phyloP scores from a whole-genome alignment of 2,888 invertebrate species.

The Bursaphelenchus okinawaensis region DNA sequence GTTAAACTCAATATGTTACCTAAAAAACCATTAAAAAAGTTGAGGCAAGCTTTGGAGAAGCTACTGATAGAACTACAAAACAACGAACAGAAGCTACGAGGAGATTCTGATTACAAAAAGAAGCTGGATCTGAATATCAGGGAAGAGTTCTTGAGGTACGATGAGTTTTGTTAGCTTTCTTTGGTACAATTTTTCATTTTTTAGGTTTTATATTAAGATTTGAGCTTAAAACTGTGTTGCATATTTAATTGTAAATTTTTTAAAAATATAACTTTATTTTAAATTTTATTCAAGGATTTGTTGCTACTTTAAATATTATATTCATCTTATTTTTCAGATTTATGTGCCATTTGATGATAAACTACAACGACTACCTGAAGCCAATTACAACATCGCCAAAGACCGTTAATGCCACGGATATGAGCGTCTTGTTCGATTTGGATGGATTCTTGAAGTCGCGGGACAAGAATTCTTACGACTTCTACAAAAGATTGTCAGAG shows the following conservation, averaged over 20 bases:
- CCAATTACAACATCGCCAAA: conserved; percentile 67
- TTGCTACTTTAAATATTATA: too few relatives aligned
- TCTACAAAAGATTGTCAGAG: conserved; percentile 47
- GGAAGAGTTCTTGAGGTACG: conserved; percentile 87
- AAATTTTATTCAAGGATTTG: too few relatives aligned
- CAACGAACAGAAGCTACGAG: background rate
- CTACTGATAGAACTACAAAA: conserved; percentile 57
- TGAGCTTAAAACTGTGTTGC: too few relatives aligned
- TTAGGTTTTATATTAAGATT: too few relatives aligned
- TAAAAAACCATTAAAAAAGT: conserved; percentile 72
- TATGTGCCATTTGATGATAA: conserved; percentile 50
- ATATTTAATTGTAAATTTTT: too few relatives aligned
- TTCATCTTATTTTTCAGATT: conserved; percentile 36
- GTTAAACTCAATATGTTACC: conserved; percentile 50
- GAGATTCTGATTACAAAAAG: conserved; percentile 24
- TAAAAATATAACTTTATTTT: too few relatives aligned
- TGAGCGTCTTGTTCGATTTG: conserved; percentile 86
- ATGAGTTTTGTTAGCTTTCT: background rate
- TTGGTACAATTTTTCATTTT: too few relatives aligned
- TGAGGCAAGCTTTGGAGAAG: conserved; percentile 58
- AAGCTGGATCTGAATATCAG: conserved; percentile 78
- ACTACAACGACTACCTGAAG: conserved; percentile 60
- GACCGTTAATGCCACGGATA: conserved; percentile 81
- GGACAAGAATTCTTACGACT: conserved; percentile 67
- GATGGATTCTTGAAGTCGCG: conserved; percentile 78